Conservation (phyloP, 2,113 vertebrate genomes). For the Theristicus caerulescens region DNA sequence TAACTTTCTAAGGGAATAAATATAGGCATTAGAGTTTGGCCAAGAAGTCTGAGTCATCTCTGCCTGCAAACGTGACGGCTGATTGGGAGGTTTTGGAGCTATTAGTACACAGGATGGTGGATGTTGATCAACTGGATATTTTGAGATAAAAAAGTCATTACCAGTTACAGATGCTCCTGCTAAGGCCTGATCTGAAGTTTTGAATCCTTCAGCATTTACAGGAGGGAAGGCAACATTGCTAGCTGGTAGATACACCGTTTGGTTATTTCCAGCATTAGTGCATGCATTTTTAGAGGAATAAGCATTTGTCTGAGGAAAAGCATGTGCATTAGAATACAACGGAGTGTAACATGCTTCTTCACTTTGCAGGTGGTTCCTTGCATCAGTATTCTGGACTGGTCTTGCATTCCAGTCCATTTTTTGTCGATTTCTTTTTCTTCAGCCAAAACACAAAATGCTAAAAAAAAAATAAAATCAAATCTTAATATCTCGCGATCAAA, state of each 20-base stretch:
- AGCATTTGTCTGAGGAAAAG: constrained; percentile 19
- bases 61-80: neutral
- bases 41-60: constrained; percentile 32
- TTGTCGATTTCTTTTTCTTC: neutral
- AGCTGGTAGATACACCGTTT: neutral
- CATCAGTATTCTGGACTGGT: neutral
- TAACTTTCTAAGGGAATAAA: neutral
- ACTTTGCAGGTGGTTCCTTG: neutral
- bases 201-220: constrained; percentile 27
- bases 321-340: neutral
- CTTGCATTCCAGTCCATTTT: constrained; percentile 75
- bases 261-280: constrained; percentile 42
- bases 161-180: constrained; percentile 11
- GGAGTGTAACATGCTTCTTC: constrained; percentile 15
- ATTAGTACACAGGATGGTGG: neutral
- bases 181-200: neutral
- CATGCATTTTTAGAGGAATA: constrained; percentile 17
- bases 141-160: constrained; percentile 18
- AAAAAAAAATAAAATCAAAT: neutral
- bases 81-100: neutral
- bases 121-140: neutral
- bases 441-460: constrained; percentile 40
- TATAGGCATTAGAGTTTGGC: neutral
- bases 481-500: neutral
- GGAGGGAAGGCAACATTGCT: neutral